Base-by-base conservation (phyloP, 2,113 vertebrate species). In the Conger conger region DNA sequence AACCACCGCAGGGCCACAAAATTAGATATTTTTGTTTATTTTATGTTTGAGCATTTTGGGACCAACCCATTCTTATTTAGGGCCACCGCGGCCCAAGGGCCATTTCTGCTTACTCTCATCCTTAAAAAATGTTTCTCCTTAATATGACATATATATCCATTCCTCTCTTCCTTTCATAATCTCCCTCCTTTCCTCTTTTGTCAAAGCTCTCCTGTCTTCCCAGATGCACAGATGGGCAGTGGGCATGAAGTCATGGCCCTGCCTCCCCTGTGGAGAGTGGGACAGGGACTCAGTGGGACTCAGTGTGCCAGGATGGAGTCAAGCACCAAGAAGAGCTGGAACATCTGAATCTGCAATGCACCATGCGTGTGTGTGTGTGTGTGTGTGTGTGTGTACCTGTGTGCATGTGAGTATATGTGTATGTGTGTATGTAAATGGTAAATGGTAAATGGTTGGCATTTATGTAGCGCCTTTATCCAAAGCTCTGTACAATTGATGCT, bases 181-280 rank as follows among this genome's bases (percentile, higher is more conserved):
- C 82, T 76, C 42, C 11, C 36, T 35, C 0, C 0, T 15, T 18
- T 76, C 42, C 16, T 30, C 35, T 33, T 82, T 42, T 76, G 38
- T 73, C 54, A 60, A 76, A 76, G 79, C 45, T 13, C 23, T 36
- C 13, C 17, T 42, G n/a, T 60, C 6, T 18, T 82, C n/a, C 82
- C 60, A 45, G 57, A n/a, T 36, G 76, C 82, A 76, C 80, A 86
- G 68, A 86, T 82, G 85, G 85, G 53, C 42, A 37, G n/a, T 76
- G 23, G 80, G 35, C 2, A 2, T 35, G n/a, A 76, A 27, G 57
- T 1, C 23, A 16, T 78, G 57, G 53, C 42, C 68, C 54, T 37
- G 78, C 73, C 50, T 8, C 78, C 84, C 38, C 54, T 38, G 35
- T 42, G 80, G 36, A 54, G 33, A 60, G 17, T 33, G 53, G 81